Evolutionary conservation across 2,888 invertebrate genomes (phyloP).

Genomic region (Apamea monoglypha): DNA sequence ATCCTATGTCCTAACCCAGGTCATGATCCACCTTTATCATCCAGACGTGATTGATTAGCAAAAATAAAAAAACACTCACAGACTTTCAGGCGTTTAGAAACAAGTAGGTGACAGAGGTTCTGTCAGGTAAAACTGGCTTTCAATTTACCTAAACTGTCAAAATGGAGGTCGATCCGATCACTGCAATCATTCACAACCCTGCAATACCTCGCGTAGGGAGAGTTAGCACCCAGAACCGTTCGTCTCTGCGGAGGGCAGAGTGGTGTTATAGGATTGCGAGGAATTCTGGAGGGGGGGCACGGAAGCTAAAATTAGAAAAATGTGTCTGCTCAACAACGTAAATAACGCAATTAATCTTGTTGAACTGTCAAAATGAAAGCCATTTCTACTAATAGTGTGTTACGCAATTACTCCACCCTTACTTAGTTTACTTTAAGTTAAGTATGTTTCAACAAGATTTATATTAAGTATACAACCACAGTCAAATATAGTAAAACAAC

Average conservation of each 20-base stretch:
- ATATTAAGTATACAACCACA: background rate
- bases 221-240: no score
- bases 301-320: no score
- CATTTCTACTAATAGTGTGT: background rate
- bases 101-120: no score
- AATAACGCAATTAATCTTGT: background rate
- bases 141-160: no score
- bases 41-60: background rate
- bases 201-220: no score
- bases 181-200: no score
- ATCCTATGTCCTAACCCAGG: background rate
- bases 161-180: no score
- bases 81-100: background rate
- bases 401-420: background rate
- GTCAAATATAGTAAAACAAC: conserved; percentile 17
- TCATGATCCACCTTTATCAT: background rate
- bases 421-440: background rate
- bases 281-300: no score
- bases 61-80: background rate
- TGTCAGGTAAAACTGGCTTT: no score
- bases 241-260: no score
- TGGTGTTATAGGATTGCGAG: no score
- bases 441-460: background rate
- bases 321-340: background rate
- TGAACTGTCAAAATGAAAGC: background rate